Base-by-base conservation (phyloP, 2,113 vertebrate species). In the Xyliphius kryptos region DNA sequence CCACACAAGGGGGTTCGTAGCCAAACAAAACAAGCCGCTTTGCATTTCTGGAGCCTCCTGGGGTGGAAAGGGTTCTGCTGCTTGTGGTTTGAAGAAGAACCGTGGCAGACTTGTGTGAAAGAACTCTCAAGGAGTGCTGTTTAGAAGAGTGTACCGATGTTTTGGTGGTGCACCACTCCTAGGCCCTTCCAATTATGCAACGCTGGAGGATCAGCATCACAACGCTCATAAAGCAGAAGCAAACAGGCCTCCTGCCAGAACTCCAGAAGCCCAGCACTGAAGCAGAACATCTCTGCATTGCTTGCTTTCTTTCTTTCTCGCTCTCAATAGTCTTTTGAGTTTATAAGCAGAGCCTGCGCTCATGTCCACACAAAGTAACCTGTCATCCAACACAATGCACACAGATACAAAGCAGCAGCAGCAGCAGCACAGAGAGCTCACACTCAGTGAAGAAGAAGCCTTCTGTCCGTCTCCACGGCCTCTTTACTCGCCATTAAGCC, bases 291-390 rank as follows among this genome's bases (percentile, higher is more conserved):
- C 21, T 8, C 6, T 16, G 9, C 20, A 9, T 4, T 2, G 5
- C 15, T n/a, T 1, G 20, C n/a, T 5, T 17, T 10, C 13, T 63
- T 4, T 40, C 21, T n/a, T n/a, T n/a, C n/a, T n/a, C n/a, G n/a
- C 32, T 13, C 41, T 46, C 22, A 19, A 32, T 17, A 47, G 41
- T 11, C 20, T 26, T 41, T 41, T 10, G 5, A 38, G 12, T 61
- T 61, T 9, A 40, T 7, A 10, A 60, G 15, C n/a, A n/a, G n/a
- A n/a, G n/a, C n/a, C n/a, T n/a, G n/a, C n/a, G n/a, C 21, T 47
- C 22, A 50, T 12, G 7, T 36, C 58, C 37, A 66, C 9, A 59
- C 47, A 20, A 44, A 66, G 20, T 59, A 47, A 46, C 47, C 65
- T 66, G 54, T 56, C 44, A 65, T 38, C 43, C 22, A 7, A 46